Percentiles rank a stretch among this genome's conserved stretches.
Evolutionary conservation across 2,888 invertebrate species (phyloP).

Genomic region (Colletes collaris): DNA sequence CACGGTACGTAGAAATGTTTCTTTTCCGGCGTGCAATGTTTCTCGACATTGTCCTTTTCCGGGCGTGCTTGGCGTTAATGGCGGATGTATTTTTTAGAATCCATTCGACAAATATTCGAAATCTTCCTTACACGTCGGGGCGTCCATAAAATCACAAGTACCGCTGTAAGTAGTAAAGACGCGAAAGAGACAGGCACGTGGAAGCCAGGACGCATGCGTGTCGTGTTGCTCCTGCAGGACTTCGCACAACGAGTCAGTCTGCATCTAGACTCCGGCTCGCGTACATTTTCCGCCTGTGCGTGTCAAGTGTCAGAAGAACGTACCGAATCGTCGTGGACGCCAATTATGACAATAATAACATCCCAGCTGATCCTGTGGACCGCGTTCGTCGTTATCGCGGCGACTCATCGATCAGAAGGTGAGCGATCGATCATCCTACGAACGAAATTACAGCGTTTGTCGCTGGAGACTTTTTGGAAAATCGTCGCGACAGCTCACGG

Average conservation of each 20-base stretch:
- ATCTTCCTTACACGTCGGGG: constrained; percentile 30
- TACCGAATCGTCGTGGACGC: constrained; percentile 17
- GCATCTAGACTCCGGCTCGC: constrained; percentile 78
- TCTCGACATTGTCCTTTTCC: neutral
- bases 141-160: constrained; percentile 52
- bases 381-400: constrained; percentile 50
- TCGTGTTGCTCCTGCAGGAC: constrained; percentile 79
- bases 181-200: constrained; percentile 77
- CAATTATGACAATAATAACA: constrained; percentile 66
- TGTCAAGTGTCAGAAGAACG: constrained; percentile 50
- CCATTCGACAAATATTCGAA: constrained; percentile 29
- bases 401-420: constrained; percentile 61
- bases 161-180: constrained; percentile 58
- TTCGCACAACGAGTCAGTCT: constrained; percentile 76
- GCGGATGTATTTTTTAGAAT: constrained; percentile 11
- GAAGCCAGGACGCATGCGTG: constrained; percentile 78
- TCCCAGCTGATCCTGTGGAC: constrained; percentile 56
- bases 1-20: too few relatives aligned
- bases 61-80: neutral
- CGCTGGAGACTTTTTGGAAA: too few relatives aligned
- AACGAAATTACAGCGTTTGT: neutral
- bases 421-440: constrained; percentile 25
- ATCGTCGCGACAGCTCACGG: neutral
- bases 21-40: too few relatives aligned
- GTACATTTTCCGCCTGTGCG: constrained; percentile 68